Evolutionary conservation across 92 coral and sea anemone species (phyloP), one percentile per base, ranked within the genome.

Genomic region (Pocillopora meandrina): DNA sequence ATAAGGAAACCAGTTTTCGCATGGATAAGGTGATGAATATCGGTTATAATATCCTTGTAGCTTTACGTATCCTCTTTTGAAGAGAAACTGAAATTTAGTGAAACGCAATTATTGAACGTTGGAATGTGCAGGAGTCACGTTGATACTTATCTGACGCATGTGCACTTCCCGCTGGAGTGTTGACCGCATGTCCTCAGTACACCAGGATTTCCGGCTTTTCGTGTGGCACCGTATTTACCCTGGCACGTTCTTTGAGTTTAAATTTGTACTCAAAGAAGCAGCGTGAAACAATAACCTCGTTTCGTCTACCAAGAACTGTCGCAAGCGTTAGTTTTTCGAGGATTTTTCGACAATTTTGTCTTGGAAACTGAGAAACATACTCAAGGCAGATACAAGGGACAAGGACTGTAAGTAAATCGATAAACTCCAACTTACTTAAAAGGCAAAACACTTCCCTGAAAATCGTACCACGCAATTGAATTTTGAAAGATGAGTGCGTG

Each of bases 161-260:
- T 60, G 12, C 12, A 0, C 19, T 7, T 10, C 18, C 12, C 31
- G 12, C 33, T 47, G 72, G 17, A 3, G 55, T n/a, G 70, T 36
- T 35, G 56, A 36, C 55, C 42, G 16, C 16, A 34, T 11, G 56
- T 13, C 17, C 3, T 70, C 11, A 52, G 74, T 70, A 55, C 33
- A 34, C 80, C 70, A 35, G 80, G 80, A 76, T 76, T 76, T 76
- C 80, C 80, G 70, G 49, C 47, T 61, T 15, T 76, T 60, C 69
- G 10, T 47, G 33, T 52, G 20, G 4, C 19, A 61, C 17, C 56
- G 14, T 2, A 11, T n/a, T 19, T 52, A 18, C 7, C 10, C 55
- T 68, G 57, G 69, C 80, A 76, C 80, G 80, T 76, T 19, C 17
- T 52, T 26, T 56, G 12, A 49, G 18, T 36, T 34, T 74, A 56